Conservation (phyloP, 1,140 invertebrate genomes). For the Idris sp. region DNA sequence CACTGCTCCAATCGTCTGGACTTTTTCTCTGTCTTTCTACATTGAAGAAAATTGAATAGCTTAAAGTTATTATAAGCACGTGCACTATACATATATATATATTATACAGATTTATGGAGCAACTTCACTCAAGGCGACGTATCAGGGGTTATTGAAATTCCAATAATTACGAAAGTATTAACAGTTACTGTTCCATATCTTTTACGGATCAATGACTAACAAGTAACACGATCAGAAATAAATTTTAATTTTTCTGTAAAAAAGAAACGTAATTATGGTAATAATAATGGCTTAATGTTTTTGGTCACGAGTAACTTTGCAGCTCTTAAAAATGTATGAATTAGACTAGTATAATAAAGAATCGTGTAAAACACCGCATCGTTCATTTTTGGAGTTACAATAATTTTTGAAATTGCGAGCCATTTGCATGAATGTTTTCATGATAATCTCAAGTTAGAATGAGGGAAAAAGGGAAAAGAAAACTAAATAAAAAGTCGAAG, state of each 20-base stretch:
- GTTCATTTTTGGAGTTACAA: constrained; percentile 1
- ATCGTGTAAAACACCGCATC: constrained; percentile 4
- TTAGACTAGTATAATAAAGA: constrained; percentile 1
- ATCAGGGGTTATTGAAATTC: constrained; percentile 21
- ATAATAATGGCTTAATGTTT: constrained; percentile 23
- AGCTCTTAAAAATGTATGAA: constrained; percentile 19
- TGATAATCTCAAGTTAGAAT: constrained; percentile 7
- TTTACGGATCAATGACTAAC: constrained; percentile 25
- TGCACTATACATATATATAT: too few species aligned
- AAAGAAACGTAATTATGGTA: constrained; percentile 26
- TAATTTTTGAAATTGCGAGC: constrained; percentile 6
- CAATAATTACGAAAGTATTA: constrained; percentile 33
- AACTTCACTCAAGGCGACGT: constrained; percentile 3
- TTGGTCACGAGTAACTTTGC: constrained; percentile 15
- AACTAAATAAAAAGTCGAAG: constrained; percentile 4
- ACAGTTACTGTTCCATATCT: constrained; percentile 39
- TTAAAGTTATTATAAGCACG: constrained; percentile 31
- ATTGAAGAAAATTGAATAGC: constrained; percentile 39
- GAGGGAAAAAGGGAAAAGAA: too few species aligned
- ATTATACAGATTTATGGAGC: constrained; percentile 36
- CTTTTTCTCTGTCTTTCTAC: constrained; percentile 34
- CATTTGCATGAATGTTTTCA: constrained; percentile 6
- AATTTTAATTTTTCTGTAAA: constrained; percentile 19
- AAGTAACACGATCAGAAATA: constrained; percentile 30
- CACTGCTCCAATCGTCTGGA: constrained; percentile 53